Evolutionary conservation across 2,113 vertebrate species (phyloP), one percentile per base, ranked within the genome.

Genomic region (Sturnira hondurensis): DNA sequence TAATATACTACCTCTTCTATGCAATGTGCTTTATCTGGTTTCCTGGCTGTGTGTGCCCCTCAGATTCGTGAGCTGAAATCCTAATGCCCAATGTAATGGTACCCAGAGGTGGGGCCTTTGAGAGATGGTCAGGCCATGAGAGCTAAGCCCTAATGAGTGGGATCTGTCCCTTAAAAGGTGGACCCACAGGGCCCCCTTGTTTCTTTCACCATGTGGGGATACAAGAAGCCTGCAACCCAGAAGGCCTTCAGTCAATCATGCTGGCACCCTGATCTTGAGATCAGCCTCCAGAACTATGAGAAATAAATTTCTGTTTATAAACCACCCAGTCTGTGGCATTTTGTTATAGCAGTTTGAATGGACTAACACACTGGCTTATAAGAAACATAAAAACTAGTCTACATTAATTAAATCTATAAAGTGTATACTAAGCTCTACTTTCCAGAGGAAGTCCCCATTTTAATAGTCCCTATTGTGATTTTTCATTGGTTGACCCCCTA

Each of bases 351-450:
- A n/a, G 17, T 26, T 38, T n/a, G 19, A 84, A 58, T 17, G 2
- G 14, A 68, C 58, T 84, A 71, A 78, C 17, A 36, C 8, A 54
- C 56, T 38, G 12, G 73, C 80, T 81, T 89, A 85, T 0, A 43
- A 70, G 41, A 50, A 63, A 33, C 36, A 58, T 14, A 88, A 93
- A n/a, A 90, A 84, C 7, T 10, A 76, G 58, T 26, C 24, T 70
- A 15, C 68, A 63, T 47, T 74, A 86, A 84, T 58, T 89, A 85
- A 86, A 67, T 85, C 73, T 84, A 91, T 38, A 92, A 84, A 92
- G 58, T 33, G 19, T 4, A 24, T 45, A 26, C 28, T 45, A 45
- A 38, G 63, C 13, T 61, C 74, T 71, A 36, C 28, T 86, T 89
- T 76, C 24, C 58, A 92, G 54, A 93, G 71, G 56, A 82, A 70